Base-by-base conservation (phyloP, 1,140 invertebrate genomes). In the Theocolax elegans region DNA sequence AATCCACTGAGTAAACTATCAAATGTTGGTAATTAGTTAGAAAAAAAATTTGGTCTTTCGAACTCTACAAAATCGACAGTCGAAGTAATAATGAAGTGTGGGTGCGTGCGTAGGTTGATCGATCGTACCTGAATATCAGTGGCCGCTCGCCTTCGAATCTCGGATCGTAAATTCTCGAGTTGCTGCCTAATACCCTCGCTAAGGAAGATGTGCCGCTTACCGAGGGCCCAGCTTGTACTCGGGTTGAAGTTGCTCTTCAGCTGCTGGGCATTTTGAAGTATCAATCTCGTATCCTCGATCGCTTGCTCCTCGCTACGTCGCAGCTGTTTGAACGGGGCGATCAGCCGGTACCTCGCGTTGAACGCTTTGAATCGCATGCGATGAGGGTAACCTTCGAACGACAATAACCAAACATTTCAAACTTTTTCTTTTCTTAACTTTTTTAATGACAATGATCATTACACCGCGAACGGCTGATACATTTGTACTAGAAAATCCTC, bases 311-410 rank as follows among this genome's bases (percentile, higher is more conserved):
- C 94, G n/a, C 88, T 88, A 8, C 93, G 87, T 17, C 91, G 87
- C 13, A 95, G 79, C 70, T 91, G 89, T 51, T 90, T 89, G 79
- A 93, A 94, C 31, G 92, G 92, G 6, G 92, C 94, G 38, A 97
- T 86, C 72, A 95, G 87, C 68, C 92, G 88, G 83, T 97, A 97
- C 23, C 95, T 88, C 1, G 90, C 87, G 80, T 94, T 94, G 84
- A 98, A 98, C n/a, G 94, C 94, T 82, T 95, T 96, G 83, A 97
- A 97, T 27, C 95, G 89, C 94, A 97, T 97, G 72, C 96, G 89
- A 84, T 98, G 96, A 7, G 96, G 95, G 83, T 95, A 96, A 10
- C 95, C 91, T 89, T 79, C 1, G 35, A 13, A 23, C 10, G 13
- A 35, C 31, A 35, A 35, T 6, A 35, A 35, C n/a, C n/a, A n/a